These are phyloP conservation scores for Masnerella sp. DNA, from an alignment of 2,888 invertebrate genomes.

Conservation along the genomic window DNA sequence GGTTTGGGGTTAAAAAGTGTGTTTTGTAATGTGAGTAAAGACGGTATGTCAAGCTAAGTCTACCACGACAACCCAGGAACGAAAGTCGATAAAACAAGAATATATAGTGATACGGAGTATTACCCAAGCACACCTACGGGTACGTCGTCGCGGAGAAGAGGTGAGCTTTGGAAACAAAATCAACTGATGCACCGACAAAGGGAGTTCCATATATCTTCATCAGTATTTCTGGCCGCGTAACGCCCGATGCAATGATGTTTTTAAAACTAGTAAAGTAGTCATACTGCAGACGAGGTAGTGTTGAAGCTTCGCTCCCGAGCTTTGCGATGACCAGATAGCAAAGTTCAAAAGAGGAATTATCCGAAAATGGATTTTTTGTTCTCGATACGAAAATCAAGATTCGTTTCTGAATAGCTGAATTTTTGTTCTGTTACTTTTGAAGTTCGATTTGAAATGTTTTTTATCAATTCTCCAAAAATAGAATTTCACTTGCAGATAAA, in stretches of 20 bases:
- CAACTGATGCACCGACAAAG: conserved; percentile 17
- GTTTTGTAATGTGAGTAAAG: conserved; percentile 78
- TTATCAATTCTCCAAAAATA: too few species aligned
- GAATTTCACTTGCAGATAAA: too few species aligned
- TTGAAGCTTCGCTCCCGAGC: conserved; percentile 1
- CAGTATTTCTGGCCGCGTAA: background rate
- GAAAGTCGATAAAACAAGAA: conserved; percentile 78
- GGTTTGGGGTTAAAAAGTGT: conserved; percentile 45
- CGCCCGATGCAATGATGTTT: conserved; percentile 4
- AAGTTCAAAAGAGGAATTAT: conserved; percentile 13
- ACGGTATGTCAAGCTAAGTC: conserved; percentile 80
- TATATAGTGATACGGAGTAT: conserved; percentile 78
- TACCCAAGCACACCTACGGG: conserved; percentile 75
- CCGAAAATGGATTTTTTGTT: conserved; percentile 1
- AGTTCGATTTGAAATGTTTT: too few species aligned
- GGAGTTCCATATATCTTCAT: conserved; percentile 13
- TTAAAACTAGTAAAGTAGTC: conserved; percentile 11
- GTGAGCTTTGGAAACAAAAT: conserved; percentile 52
- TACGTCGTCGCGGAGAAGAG: conserved; percentile 69
- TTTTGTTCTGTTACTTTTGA: too few species aligned
- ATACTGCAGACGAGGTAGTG: background rate
- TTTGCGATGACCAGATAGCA: conserved; percentile 13
- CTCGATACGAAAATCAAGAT: background rate
- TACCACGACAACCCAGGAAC: conserved; percentile 77
- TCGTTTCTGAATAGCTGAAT: background rate